Evolutionary conservation across 1,140 invertebrate species (phyloP), one percentile per base, ranked within the genome.

Genomic region (Ceratoteleas bidentatus): DNA sequence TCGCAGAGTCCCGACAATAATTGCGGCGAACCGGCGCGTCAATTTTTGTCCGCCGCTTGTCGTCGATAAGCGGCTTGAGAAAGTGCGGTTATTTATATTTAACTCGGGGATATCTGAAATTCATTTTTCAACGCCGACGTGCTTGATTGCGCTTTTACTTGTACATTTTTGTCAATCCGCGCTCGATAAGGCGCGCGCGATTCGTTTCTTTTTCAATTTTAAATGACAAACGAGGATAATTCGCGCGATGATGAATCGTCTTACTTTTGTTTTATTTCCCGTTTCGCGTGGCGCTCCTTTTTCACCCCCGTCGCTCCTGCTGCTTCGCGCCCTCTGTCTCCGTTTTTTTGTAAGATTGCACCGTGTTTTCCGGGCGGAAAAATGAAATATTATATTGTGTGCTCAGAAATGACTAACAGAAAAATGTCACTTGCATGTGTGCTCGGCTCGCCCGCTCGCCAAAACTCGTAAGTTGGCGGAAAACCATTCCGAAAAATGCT

Each of bases 381-480:
- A 83, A 75, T 83, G 81, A 83, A 83, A 83, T 83, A 78, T 78
- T 78, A 83, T 82, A 82, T 77, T 76, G 79, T 75, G 70, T 73
- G 68, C 73, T 73, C 68, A 74, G 74, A 77, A 77, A 83, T 74
- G 74, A 83, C 80, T 83, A 74, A 76, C 68, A 83, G 79, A 75
- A 77, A 82, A 83, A 83, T 75, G 80, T 83, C 80, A 78, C 80
- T 82, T 64, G 80, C 80, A 82, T 82, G 73, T 77, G 80, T 50
- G 73, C 79, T 54, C 43, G 49, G n/a, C 49, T 72, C 60, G 74
- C 70, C 60, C 40, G 69, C 64, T 76, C 76, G 61, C 76, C 61
- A 72, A 84, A 81, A 77, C 77, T 81, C 77, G 78, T 84, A 81
- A 81, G 78, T 81, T 81, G 57, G 66, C 69, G 69, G 60, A 78